Evolutionary conservation across 2,888 invertebrate species (phyloP).

Genomic region (Eilema caniola): DNA sequence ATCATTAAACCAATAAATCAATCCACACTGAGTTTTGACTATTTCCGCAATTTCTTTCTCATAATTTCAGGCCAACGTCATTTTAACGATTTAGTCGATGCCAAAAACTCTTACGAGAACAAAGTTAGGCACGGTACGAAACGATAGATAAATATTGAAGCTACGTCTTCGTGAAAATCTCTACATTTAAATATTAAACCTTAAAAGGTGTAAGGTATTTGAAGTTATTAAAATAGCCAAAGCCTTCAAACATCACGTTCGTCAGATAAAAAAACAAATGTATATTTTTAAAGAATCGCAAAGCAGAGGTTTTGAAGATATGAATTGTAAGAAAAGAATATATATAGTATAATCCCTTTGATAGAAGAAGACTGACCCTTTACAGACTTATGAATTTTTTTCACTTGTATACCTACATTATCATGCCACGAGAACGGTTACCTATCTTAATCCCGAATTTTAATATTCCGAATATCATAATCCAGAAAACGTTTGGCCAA

Average conservation of each 20-base stretch:
- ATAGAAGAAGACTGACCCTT: too few species aligned
- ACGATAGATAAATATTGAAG: constrained; percentile 19
- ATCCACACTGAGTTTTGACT: neutral
- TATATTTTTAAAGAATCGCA: neutral
- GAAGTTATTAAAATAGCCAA: constrained; percentile 22
- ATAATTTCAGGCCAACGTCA: neutral
- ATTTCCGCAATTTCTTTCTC: neutral
- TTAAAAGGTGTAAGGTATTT: too few species aligned
- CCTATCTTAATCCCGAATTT: too few species aligned
- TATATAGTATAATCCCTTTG: neutral
- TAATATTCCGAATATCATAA: too few species aligned
- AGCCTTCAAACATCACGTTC: constrained; percentile 14
- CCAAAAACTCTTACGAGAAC: neutral
- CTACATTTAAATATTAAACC: too few species aligned
- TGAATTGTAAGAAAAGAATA: neutral
- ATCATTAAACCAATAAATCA: neutral
- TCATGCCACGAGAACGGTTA: too few species aligned
- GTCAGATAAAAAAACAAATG: constrained; percentile 9
- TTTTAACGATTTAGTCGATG: neutral
- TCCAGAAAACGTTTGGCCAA: too few species aligned
- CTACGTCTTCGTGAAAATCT: constrained; percentile 10
- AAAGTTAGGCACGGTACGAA: constrained; percentile 10
- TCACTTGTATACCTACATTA: too few species aligned
- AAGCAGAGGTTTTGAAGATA: neutral
- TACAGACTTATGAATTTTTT: too few species aligned